Evolutionary conservation across 2,797 vertebrate genomes (phyloP), one percentile per base, ranked within the genome.

Genomic region (Mormyrops attenuatus): DNA sequence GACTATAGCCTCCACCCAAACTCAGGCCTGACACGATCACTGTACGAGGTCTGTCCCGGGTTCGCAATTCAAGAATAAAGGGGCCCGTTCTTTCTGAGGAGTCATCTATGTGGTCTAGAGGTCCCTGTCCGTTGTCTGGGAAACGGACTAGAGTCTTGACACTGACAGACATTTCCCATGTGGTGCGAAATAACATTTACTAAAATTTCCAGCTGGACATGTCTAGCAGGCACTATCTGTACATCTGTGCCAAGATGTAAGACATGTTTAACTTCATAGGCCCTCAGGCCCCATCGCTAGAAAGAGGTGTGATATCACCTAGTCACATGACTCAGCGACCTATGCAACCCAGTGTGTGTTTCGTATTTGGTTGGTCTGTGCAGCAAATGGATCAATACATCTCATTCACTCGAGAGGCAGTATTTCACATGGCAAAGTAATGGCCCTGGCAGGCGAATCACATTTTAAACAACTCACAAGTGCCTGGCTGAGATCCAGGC

Each of bases 121-220:
- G 50, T 50, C 47, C n/a, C 50, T 50, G 84, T 26, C 49, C 30
- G 84, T 85, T 85, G 47, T 50, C 44, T 50, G 26, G 84, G 84
- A 85, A 85, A 50, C 50, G 5, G 44, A 85, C 84, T 15, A 22
- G 49, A 50, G 50, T 50, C 22, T 52, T 52, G 84, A 85, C 50
- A 52, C 84, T 50, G 50, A 30, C 84, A 50, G 84, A 85, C 84
- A 85, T 85, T 85, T 85, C 84, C 84, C 84, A 85, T 85, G 84
- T 85, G 84, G 84, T 30, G 50, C 0, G 13, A 80, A 80, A 80
- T 50, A 85, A 85, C 84, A 85, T 85, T 85, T 47, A 85, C 41
- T 30, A 85, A 50, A 85, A 80, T 80, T 80, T 44, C 73, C 73
- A 80, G 34, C 73, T 80, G 73, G 38, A 80, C 15, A 26, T 41